Conservation (phyloP, 1,140 invertebrate genomes). For the Caerostris darwini region DNA sequence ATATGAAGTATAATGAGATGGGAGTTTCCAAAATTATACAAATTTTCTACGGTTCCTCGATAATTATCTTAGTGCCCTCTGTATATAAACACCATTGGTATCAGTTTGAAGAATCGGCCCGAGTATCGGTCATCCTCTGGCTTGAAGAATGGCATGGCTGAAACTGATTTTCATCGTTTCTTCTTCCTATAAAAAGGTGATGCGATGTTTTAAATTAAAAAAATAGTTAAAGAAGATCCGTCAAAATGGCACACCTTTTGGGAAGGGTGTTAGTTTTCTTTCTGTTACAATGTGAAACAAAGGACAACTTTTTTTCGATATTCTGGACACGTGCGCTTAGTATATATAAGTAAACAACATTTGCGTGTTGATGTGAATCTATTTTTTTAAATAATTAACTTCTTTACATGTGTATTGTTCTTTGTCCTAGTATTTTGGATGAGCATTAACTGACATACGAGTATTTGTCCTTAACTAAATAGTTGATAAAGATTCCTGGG, state of each 20-base stretch:
- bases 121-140: not conserved
- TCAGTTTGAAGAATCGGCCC: slow-evolving; percentile 1
- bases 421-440: not conserved
- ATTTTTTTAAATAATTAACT: not conserved
- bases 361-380: not conserved
- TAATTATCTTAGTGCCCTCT: slow-evolving; percentile 10
- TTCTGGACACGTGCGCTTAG: not conserved
- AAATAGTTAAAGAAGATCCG: slow-evolving; percentile 20
- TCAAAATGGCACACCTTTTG: slow-evolving; percentile 24
- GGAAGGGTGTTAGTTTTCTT: not conserved
- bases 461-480: too few relatives aligned
- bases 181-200: not conserved
- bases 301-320: not conserved
- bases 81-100: not conserved
- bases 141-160: not conserved
- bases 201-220: not conserved
- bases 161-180: not conserved
- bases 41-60: slow-evolving; percentile 20
- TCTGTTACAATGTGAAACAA: not conserved
- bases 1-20: slow-evolving; percentile 19
- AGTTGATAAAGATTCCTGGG: too few relatives aligned
- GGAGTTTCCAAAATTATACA: slow-evolving; percentile 46
- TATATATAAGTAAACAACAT: not conserved
- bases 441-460: not conserved
- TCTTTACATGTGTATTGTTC: not conserved